These are phyloP conservation scores for Calameuta filiformis DNA, from an alignment of 2,888 invertebrate species.

Conservation along the genomic window DNA sequence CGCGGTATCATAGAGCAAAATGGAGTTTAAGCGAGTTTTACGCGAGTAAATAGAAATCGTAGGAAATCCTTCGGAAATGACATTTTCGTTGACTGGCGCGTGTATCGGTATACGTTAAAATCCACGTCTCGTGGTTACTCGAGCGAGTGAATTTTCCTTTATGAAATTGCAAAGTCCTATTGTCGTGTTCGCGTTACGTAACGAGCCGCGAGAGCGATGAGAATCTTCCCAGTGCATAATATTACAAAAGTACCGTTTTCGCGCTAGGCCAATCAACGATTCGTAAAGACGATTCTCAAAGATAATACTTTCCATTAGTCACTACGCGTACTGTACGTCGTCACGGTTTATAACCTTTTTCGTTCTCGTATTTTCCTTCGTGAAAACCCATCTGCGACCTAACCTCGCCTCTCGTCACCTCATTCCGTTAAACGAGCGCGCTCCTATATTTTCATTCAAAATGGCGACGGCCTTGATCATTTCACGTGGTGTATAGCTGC, in stretches of 20 bases:
- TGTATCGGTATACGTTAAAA: background rate
- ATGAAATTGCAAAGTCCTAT: slow-evolving; percentile 48
- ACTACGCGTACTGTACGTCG: background rate
- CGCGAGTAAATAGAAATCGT: background rate
- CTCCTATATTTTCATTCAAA: slow-evolving; percentile 43
- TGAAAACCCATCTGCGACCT: background rate
- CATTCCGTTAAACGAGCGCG: slow-evolving; percentile 28
- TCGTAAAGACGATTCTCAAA: background rate
- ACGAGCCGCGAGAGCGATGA: slow-evolving; percentile 37
- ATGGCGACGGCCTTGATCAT: slow-evolving; percentile 60
- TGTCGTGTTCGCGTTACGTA: slow-evolving; percentile 46
- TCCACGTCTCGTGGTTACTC: background rate
- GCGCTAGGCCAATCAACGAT: background rate
- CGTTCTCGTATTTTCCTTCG: background rate
- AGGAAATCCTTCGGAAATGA: background rate
- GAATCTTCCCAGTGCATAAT: slow-evolving; percentile 44
- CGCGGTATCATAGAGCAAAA: background rate
- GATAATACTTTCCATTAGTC: background rate
- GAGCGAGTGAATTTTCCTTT: slow-evolving; percentile 35
- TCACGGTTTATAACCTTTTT: background rate
- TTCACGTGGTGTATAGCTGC: slow-evolving; percentile 51
- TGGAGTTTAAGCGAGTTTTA: background rate
- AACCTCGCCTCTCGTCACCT: background rate
- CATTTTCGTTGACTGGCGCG: background rate
- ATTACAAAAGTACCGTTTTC: background rate